A percentile compares a stretch with the other conserved stretches of the same genome.
phyloP scores from a whole-genome alignment of 2,797 vertebrate species.

The Steatocranus sp. region DNA sequence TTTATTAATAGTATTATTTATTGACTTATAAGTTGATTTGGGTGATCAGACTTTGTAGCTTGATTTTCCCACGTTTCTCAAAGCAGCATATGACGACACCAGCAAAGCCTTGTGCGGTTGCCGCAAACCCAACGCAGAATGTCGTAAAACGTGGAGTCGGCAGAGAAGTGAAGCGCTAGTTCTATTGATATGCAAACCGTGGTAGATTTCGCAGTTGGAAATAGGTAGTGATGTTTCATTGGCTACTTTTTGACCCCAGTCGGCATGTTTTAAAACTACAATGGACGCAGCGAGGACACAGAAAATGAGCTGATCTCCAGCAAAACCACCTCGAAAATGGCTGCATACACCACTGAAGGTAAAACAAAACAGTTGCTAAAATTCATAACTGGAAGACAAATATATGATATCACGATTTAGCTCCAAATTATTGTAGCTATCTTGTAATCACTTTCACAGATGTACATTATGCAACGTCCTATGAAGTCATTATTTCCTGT shows the following conservation, averaged over 20 bases:
- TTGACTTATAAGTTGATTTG: background rate
- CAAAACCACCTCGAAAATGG: conserved; percentile 60
- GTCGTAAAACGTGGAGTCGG: conserved; percentile 55
- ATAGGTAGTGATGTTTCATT: background rate
- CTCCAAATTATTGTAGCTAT: background rate
- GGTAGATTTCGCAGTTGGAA: background rate
- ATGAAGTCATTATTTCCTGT: background rate
- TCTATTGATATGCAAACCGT: background rate
- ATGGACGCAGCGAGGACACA: background rate
- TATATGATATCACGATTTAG: background rate
- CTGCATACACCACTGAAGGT: conserved; percentile 73
- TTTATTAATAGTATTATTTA: background rate
- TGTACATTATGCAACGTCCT: background rate
- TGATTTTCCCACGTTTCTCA: background rate
- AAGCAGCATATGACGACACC: conserved; percentile 29
- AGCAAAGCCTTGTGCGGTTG: background rate
- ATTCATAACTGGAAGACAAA: background rate
- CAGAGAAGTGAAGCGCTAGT: background rate
- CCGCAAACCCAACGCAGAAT: conserved; percentile 26
- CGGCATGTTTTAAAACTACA: background rate
- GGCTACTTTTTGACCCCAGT: background rate
- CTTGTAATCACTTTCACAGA: background rate
- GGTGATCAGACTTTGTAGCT: accelerated
- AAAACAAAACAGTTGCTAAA: background rate
- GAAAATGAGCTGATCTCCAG: conserved; percentile 34